Conservation (phyloP, 2,888 invertebrate genomes). For the Drosophila anomalata region DNA sequence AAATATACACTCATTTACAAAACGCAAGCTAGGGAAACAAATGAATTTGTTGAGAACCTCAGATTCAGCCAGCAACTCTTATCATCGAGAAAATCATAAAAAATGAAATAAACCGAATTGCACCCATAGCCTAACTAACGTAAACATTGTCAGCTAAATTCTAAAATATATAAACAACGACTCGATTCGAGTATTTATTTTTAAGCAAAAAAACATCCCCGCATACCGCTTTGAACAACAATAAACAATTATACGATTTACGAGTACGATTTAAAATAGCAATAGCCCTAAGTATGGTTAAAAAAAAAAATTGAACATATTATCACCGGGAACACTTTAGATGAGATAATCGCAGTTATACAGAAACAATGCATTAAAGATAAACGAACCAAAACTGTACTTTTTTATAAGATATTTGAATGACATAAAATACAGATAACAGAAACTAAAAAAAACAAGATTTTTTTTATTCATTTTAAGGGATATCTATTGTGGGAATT, state of each 20-base stretch:
- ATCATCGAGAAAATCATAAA: slow-evolving; percentile 14
- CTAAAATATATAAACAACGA: slow-evolving; percentile 28
- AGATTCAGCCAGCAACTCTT: slow-evolving; percentile 35
- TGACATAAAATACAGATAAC: slow-evolving; percentile 56
- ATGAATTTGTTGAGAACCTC: slow-evolving; percentile 53
- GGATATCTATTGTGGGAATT: neutral
- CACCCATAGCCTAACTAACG: slow-evolving; percentile 32
- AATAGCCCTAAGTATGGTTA: slow-evolving; percentile 49
- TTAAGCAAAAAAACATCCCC: slow-evolving; percentile 43
- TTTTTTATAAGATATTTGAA: slow-evolving; percentile 76
- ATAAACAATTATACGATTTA: slow-evolving; percentile 24
- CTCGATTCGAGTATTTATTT: slow-evolving; percentile 32
- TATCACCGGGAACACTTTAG: slow-evolving; percentile 67
- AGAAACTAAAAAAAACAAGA: slow-evolving; percentile 24
- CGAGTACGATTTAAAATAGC: slow-evolving; percentile 29
- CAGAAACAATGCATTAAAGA: slow-evolving; percentile 50
- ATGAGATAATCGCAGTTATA: slow-evolving; percentile 52
- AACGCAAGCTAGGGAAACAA: slow-evolving; percentile 61
- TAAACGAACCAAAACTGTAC: slow-evolving; percentile 74
- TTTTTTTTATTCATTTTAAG: too few species aligned
- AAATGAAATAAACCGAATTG: slow-evolving; percentile 10
- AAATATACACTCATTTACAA: slow-evolving; percentile 77
- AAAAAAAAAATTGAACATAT: slow-evolving; percentile 37
- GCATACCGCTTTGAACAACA: slow-evolving; percentile 49
- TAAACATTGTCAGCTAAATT: slow-evolving; percentile 33